phyloP scores from a whole-genome alignment of 2,888 invertebrate genomes.

The Watsonalla cultraria region DNA sequence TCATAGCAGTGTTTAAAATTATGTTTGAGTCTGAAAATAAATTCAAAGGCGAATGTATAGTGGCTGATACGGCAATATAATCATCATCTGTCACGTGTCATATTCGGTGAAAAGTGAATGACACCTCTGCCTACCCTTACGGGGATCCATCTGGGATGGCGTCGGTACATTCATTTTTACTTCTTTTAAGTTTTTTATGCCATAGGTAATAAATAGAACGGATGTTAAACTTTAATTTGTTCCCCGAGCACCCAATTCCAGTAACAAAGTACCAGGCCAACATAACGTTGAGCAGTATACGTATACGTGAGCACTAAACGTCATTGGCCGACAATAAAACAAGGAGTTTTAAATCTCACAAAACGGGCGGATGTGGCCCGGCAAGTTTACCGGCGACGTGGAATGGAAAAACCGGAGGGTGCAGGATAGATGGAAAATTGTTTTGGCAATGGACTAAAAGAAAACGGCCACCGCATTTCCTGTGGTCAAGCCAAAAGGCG shows the following conservation, averaged over 20 bases:
- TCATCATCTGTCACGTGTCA: too few relatives aligned
- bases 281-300: background rate
- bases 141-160: too few relatives aligned
- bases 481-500: conserved; percentile 74
- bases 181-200: too few relatives aligned
- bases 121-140: too few relatives aligned
- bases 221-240: conserved; percentile 5
- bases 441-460: conserved; percentile 63
- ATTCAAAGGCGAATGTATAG: too few relatives aligned
- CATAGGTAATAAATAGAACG: conserved; percentile 4
- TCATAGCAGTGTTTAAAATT: too few relatives aligned
- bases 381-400: conserved; percentile 62
- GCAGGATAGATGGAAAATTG: conserved; percentile 65
- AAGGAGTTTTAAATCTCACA: conserved; percentile 46
- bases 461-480: conserved; percentile 72
- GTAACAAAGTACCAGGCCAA: background rate
- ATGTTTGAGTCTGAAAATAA: too few relatives aligned
- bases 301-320: conserved; percentile 25
- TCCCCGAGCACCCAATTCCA: background rate
- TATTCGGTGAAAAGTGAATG: too few relatives aligned
- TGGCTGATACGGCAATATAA: too few relatives aligned
- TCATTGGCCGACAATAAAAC: conserved; percentile 35
- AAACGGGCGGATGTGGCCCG: conserved; percentile 45
- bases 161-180: too few relatives aligned
- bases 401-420: conserved; percentile 61